Base-by-base conservation (phyloP, 2,113 vertebrate genomes). In the Macroglossus sobrinus region DNA sequence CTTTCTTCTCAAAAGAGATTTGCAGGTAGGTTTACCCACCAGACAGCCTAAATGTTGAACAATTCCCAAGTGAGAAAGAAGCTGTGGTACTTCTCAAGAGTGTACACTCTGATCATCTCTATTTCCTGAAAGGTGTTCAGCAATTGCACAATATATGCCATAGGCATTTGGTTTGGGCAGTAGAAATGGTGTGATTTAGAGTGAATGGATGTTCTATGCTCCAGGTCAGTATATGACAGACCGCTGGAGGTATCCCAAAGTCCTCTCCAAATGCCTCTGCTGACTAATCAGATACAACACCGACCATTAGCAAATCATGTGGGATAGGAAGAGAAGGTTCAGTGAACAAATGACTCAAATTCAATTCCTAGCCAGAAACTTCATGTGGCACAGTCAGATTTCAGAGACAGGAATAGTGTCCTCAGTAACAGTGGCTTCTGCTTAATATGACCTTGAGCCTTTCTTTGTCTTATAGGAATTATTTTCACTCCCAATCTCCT, bases 231-330 rank as follows among this genome's bases (percentile, higher is more conserved):
- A 16, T 6, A n/a, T 11, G 64, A 64, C 21, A 59, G 64, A 61
- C 11, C 0, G 3, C 74, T 30, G 24, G 69, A 85, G 53, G 38
- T 7, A 47, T 30, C 40, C 61, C 53, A n/a, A 63, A 15, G 19
- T 87, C 84, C 75, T 84, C 63, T 90, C 57, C 84, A 79, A 71
- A 81, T 76, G 72, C 76, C 43, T 72, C 55, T 4, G 22, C 47
- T 28, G 47, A 64, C 40, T 35, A 40, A 43, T 45, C 59, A 50
- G 21, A 72, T 11, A 30, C 7, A 71, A 57, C 10, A 47, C 19
- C 3, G 40, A 82, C 64, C 78, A 57, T 13, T 16, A 45, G 14
- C 93, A 79, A 75, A 75, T 26, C 38, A 69, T 5, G 33, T 10
- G 55, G 12, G 53, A 43, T 1, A 85, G 68, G 55, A 93, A 79